These are phyloP conservation scores for Mandrillus leucophaeus DNA, from an alignment of 2,113 vertebrate species.

Conservation along the genomic window DNA sequence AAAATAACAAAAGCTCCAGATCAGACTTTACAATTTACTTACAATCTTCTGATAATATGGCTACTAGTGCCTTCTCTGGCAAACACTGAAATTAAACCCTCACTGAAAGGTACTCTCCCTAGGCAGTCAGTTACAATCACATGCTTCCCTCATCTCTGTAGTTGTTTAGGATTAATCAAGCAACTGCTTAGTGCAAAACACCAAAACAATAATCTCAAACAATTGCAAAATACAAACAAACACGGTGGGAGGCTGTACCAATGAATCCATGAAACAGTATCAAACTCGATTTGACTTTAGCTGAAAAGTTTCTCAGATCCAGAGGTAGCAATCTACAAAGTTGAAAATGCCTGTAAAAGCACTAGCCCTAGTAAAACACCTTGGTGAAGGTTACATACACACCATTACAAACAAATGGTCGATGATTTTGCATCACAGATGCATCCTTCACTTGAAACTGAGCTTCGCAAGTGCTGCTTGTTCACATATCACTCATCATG, in stretches of 20 bases:
- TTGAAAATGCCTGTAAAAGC: not conserved
- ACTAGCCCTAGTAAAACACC: not conserved
- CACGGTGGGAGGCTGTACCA: not conserved
- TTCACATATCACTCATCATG: not conserved
- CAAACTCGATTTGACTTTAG: not conserved
- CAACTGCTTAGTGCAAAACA: not conserved
- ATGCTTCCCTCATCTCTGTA: not conserved
- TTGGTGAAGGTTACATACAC: not conserved
- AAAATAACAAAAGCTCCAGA: not conserved
- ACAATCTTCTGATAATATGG: not conserved
- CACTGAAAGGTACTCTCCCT: not conserved
- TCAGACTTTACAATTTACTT: not conserved
- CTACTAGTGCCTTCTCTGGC: not conserved
- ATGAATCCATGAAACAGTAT: not conserved
- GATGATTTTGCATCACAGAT: not conserved
- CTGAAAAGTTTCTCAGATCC: not conserved
- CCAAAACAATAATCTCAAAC: conserved; percentile 30
- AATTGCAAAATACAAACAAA: conserved; percentile 43
- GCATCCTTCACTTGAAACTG: not conserved
- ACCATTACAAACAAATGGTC: not conserved
- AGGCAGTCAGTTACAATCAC: not conserved
- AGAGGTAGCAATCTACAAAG: not conserved
- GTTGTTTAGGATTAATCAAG: not conserved
- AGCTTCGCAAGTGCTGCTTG: not conserved
- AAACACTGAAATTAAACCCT: conserved; percentile 4